Evolutionary conservation across 1,140 invertebrate genomes (phyloP), one percentile per base, ranked within the genome.

Genomic region (Littorina saxatilis): DNA sequence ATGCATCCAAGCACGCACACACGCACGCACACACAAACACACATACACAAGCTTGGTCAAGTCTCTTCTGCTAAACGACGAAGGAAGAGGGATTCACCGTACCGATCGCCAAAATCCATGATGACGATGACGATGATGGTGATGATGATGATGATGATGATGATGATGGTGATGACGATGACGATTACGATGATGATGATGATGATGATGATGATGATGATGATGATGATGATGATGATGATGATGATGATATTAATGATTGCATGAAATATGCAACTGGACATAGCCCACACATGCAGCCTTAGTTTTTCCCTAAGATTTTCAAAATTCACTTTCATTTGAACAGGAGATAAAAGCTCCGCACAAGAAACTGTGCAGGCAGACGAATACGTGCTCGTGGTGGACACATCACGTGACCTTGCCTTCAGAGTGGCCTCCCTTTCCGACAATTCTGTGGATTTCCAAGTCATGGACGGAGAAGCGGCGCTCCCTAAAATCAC

Each of bases 91-190:
- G 50, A 23, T 52, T 13, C 11, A 23, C 11, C 23, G 23, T 52
- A 23, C 50, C 9, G n/a, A n/a, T n/a, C n/a, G n/a, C n/a, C n/a
- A n/a, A n/a, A n/a, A n/a, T 17, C n/a, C 15, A 55, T 55, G n/a
- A 55, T 55, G n/a, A 55, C n/a, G 15, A 55, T 55, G n/a, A 55
- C n/a, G n/a, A 55, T 55, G n/a, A 55, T 55, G n/a, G n/a, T 55
- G n/a, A 55, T 55, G n/a, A 55, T 55, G n/a, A n/a, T 55, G n/a
- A 55, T 55, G n/a, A 55, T 55, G n/a, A 55, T 55, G n/a, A 55
- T 55, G n/a, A 55, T 55, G n/a, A 55, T 55, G n/a, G n/a, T 55
- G n/a, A 55, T 55, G n/a, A 55, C n/a, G n/a, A n/a, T n/a, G n/a
- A n/a, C n/a, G n/a, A n/a, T n/a, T n/a, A n/a, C n/a, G n/a, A n/a